A percentile compares a stretch with the other conserved stretches of the same genome.
These are phyloP conservation scores for Hyposoter dolosus DNA, from an alignment of 2,888 invertebrate genomes.

Conservation along the genomic window DNA sequence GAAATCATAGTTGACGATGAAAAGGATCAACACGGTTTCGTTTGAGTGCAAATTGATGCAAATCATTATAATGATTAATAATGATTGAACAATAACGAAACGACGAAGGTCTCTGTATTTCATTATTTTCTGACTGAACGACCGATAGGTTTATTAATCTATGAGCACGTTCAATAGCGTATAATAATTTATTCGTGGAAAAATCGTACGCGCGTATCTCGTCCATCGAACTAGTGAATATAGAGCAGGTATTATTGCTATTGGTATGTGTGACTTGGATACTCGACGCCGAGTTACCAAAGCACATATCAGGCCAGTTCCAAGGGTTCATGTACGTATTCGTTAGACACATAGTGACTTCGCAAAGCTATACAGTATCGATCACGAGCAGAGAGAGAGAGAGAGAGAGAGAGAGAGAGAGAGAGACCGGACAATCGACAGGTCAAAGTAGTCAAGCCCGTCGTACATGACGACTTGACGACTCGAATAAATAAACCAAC, in stretches of 20 bases:
- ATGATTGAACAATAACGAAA: not conserved
- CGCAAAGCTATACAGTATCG: constrained; percentile 44
- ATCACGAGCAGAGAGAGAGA: constrained; percentile 25
- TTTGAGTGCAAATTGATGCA: not conserved
- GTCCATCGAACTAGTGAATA: constrained; percentile 42
- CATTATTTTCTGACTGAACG: not conserved
- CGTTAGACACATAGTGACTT: constrained; percentile 18
- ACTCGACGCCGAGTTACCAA: constrained; percentile 3
- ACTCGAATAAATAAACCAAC: constrained; percentile 79
- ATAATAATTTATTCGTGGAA: constrained; percentile 47
- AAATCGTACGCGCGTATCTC: constrained; percentile 49
- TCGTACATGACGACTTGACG: constrained; percentile 54
- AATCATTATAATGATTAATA: not conserved
- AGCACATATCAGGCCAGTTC: constrained; percentile 9
- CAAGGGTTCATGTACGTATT: constrained; percentile 15
- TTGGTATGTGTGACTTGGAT: constrained; percentile 17
- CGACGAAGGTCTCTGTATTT: not conserved
- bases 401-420: constrained; percentile 19
- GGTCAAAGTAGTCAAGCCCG: constrained; percentile 72
- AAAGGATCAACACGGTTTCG: not conserved
- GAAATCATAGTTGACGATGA: not conserved
- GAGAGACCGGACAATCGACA: constrained; percentile 78
- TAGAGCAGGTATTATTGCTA: constrained; percentile 22
- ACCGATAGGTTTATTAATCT: not conserved
- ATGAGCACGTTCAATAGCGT: constrained; percentile 34